phyloP scores from a whole-genome alignment of 2,888 invertebrate species.

The Lomographa bimaculata region DNA sequence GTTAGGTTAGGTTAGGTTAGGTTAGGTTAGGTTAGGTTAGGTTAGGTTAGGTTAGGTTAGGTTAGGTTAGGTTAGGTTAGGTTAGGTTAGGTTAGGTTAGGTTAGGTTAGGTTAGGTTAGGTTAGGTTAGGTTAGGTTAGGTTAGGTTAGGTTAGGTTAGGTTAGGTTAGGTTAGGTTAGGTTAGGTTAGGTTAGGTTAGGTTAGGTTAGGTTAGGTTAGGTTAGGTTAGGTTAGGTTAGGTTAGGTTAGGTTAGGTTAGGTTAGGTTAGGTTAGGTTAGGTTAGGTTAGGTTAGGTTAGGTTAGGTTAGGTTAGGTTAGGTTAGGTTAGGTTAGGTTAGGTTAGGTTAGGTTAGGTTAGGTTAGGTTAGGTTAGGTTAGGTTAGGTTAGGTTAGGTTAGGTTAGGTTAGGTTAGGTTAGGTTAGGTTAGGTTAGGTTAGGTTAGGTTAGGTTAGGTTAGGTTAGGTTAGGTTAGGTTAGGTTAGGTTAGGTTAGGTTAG shows the following conservation, averaged over 20 bases:
- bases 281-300: conserved; percentile 16
- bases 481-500: conserved; percentile 17
- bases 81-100: no score
- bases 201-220: conserved; percentile 14
- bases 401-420: conserved; percentile 16
- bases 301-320: conserved; percentile 16
- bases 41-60: no score
- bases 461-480: conserved; percentile 16
- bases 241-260: conserved; percentile 15
- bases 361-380: conserved; percentile 16
- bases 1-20: no score
- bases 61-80: no score
- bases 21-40: no score
- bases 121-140: no score
- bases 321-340: conserved; percentile 14
- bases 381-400: conserved; percentile 16
- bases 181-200: conserved; percentile 15
- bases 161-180: conserved; percentile 16
- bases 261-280: conserved; percentile 15
- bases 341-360: conserved; percentile 16
- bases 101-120: no score
- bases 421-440: conserved; percentile 16
- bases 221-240: conserved; percentile 16
- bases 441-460: conserved; percentile 16
- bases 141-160: no score